These are phyloP conservation scores for Actias luna DNA, from an alignment of 2,888 invertebrate genomes.

Conservation along the genomic window DNA sequence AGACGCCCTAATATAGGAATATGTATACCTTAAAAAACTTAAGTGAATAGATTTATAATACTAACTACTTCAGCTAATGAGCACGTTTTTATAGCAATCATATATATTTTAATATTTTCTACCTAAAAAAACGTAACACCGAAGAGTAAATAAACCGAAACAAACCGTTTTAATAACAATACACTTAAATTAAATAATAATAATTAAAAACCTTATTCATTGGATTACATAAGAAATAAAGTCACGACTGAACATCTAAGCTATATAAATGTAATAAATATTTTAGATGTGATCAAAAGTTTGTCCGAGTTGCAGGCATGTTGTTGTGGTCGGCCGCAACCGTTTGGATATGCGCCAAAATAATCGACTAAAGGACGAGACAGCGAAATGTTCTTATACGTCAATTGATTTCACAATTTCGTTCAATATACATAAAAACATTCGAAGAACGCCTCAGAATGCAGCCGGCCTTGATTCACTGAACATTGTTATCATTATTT, in stretches of 20 bases:
- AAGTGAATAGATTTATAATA: too few relatives aligned
- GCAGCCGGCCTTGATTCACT: slow-evolving; percentile 55
- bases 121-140: too few relatives aligned
- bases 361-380: slow-evolving; percentile 66
- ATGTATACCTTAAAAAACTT: too few relatives aligned
- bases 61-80: too few relatives aligned
- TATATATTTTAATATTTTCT: too few relatives aligned
- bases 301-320: slow-evolving; percentile 43
- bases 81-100: too few relatives aligned
- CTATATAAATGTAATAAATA: slow-evolving; percentile 42
- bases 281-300: slow-evolving; percentile 44
- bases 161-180: background rate
- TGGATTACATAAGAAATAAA: slow-evolving; percentile 22
- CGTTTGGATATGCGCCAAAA: slow-evolving; percentile 68
- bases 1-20: too few relatives aligned
- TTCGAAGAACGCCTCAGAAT: slow-evolving; percentile 43
- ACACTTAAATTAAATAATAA: background rate
- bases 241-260: slow-evolving; percentile 26
- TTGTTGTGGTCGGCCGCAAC: slow-evolving; percentile 45
- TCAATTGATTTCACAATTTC: slow-evolving; percentile 49
- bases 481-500: slow-evolving; percentile 22
- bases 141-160: background rate
- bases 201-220: background rate
- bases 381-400: slow-evolving; percentile 38
- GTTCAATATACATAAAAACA: slow-evolving; percentile 48